These are phyloP conservation scores for Drosophila leontia DNA, from an alignment of 1,140 invertebrate species.

Conservation along the genomic window DNA sequence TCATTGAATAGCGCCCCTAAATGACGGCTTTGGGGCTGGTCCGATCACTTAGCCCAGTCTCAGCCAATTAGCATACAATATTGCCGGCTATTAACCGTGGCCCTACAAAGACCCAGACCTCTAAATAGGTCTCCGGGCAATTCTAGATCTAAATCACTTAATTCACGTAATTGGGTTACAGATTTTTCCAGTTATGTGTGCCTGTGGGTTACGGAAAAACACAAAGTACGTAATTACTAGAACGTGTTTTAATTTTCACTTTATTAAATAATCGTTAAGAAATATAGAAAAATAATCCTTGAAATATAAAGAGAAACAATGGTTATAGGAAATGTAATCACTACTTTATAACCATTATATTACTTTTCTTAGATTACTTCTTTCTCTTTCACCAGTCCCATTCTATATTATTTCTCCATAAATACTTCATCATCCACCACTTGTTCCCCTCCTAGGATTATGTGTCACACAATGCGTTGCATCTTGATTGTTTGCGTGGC, in stretches of 20 bases:
- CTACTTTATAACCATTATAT: too few species aligned
- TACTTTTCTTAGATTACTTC: not conserved
- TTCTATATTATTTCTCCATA: not conserved
- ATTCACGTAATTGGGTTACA: conserved; percentile 6
- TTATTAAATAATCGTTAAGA: not conserved
- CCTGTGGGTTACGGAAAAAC: conserved; percentile 19
- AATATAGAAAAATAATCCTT: not conserved
- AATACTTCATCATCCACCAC: too few species aligned
- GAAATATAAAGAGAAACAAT: not conserved
- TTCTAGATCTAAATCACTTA: conserved; percentile 32
- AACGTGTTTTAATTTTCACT: conserved; percentile 2
- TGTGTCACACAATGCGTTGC: conserved; percentile 70
- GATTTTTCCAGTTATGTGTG: conserved; percentile 10
- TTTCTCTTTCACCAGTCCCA: too few species aligned
- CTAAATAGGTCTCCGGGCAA: conserved; percentile 17
- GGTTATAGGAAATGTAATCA: not conserved
- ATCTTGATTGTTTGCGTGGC: conserved; percentile 64
- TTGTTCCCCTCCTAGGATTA: conserved; percentile 15
- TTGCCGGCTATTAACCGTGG: conserved; percentile 37
- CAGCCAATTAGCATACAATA: conserved; percentile 33
- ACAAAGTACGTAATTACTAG: conserved; percentile 14
- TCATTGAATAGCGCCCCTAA: conserved; percentile 26
- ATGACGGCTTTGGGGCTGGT: conserved; percentile 12
- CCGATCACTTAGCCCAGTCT: conserved; percentile 27
- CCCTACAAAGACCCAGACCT: conserved; percentile 37